Base-by-base conservation (phyloP, 1,140 invertebrate species). In the Microplitis demolitor region DNA sequence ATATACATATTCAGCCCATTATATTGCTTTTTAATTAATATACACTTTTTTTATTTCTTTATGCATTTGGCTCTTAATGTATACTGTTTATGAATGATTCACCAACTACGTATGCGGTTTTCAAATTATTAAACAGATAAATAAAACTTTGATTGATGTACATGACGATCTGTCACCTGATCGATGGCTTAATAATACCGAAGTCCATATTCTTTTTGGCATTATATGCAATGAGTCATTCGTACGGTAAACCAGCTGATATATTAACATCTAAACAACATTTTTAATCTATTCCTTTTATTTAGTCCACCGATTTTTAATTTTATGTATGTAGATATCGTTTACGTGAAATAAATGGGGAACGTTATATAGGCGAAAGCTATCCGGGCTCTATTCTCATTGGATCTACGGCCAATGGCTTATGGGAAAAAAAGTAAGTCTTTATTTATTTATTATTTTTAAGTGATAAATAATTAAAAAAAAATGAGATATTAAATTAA, bases 191-290 rank as follows among this genome's bases (percentile, higher is more conserved):
- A 78, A 80, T 13, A 77, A 82, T 2, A 74, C 68, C 0, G 78
- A 84, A 62, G 56, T 54, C 2, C 37, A 73, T 24, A 54, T 70
- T 35, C 35, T 83, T 9, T 60, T 85, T 11, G 74, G 72, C 54
- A 73, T 66, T 11, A 80, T 83, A 24, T 86, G 84, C 35, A 70
- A 83, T 35, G 35, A 83, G 31, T 78, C 78, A 33, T 84, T 86
- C 53, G 64, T 66, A 76, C 76, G 80, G 84, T 85, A 84, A 74
- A 69, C 39, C 6, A 33, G 13, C 51, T 6, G 9, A 62, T 62
- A 37, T 14, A 62, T 62, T 24, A 6, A 16, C 4, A 51, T 16
- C 6, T 37, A 50, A 24, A n/a, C 33, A 35, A 14, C 50, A 24
- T 51, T 35, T 11, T 50, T 60, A 5, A 9, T 16, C 53, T 11